A percentile compares a stretch with the other conserved stretches of the same genome.
Conservation (phyloP, 2,113 vertebrate species). For the Sterrhoptilus dennistouni region DNA sequence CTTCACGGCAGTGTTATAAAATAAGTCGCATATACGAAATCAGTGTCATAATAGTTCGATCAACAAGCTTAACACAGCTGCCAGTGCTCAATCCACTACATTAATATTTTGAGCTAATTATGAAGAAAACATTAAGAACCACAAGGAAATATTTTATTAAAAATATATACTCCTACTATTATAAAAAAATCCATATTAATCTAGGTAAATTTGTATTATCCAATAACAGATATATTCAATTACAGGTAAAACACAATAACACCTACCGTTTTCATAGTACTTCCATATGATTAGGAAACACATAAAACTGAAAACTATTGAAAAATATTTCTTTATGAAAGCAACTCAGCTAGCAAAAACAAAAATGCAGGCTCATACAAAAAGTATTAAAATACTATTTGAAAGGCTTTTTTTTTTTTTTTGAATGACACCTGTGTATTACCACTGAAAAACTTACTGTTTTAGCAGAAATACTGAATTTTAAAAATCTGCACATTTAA, state of each 20-base stretch:
- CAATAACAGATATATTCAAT: background rate
- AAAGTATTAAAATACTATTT: background rate
- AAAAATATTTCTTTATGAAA: background rate
- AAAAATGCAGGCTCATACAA: background rate
- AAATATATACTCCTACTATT: background rate
- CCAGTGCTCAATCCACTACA: background rate
- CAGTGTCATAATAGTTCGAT: background rate
- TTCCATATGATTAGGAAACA: background rate
- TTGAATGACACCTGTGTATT: background rate
- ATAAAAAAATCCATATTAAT: background rate
- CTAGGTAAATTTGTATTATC: background rate
- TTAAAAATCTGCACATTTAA: background rate
- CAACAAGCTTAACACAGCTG: background rate
- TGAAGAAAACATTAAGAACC: background rate
- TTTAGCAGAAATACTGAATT: background rate
- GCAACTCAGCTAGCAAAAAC: background rate
- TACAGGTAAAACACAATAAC: background rate
- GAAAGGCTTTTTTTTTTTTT: background rate
- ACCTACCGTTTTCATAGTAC: background rate
- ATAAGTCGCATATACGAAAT: background rate
- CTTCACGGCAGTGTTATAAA: background rate
- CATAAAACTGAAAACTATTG: background rate
- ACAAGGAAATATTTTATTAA: background rate
- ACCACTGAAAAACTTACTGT: background rate
- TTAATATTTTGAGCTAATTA: background rate